Conservation (phyloP, 2,113 vertebrate species). For the Desmodus rotundus region DNA sequence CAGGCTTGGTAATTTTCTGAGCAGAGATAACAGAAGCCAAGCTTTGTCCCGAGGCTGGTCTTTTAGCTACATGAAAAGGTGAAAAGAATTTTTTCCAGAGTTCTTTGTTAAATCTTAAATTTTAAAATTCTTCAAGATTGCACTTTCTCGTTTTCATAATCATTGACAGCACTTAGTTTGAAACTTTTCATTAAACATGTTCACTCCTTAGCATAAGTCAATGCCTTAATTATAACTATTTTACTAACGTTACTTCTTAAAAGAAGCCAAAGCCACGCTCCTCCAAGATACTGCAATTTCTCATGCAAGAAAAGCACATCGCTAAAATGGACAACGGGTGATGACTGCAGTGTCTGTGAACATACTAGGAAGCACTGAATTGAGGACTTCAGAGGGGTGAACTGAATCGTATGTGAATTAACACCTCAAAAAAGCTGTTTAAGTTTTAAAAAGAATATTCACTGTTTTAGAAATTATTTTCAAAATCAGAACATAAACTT, state of each 20-base stretch:
- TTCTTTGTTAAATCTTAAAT: slow-evolving; percentile 35
- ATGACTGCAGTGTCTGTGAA: background rate
- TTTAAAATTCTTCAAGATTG: slow-evolving; percentile 34
- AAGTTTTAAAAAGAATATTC: background rate
- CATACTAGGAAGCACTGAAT: background rate
- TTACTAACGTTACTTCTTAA: background rate
- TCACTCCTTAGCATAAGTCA: background rate
- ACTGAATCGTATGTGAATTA: background rate
- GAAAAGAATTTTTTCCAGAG: background rate
- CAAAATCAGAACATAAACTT: slow-evolving; percentile 22
- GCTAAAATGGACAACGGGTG: background rate
- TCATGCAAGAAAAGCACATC: background rate
- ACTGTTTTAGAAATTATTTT: slow-evolving; percentile 25
- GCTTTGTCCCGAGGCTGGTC: slow-evolving; percentile 83
- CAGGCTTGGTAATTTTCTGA: slow-evolving; percentile 96
- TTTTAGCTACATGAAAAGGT: slow-evolving; percentile 83
- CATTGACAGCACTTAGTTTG: background rate
- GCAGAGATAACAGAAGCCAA: slow-evolving; percentile 79
- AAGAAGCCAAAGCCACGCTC: background rate
- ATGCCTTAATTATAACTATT: background rate
- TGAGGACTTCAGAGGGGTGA: background rate
- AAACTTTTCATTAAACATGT: background rate
- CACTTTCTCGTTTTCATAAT: slow-evolving; percentile 9
- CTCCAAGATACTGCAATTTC: background rate
- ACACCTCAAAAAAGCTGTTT: background rate